phyloP scores from a whole-genome alignment of 2,888 invertebrate species.

The Catocala sponsa region DNA sequence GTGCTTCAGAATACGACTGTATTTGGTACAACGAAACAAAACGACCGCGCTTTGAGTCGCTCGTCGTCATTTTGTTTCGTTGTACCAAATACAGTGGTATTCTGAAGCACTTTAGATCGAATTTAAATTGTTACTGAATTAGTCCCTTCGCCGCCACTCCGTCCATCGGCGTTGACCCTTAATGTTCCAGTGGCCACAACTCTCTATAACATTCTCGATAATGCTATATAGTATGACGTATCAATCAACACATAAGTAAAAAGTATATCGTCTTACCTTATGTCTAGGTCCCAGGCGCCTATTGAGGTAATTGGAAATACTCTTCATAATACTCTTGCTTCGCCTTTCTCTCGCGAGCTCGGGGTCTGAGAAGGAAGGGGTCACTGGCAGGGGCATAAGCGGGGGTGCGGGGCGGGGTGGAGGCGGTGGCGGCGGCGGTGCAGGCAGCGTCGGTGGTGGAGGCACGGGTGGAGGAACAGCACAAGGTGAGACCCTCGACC shows the following conservation, averaged over 20 bases:
- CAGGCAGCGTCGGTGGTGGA: constrained; percentile 61
- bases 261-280: constrained; percentile 80
- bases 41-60: no score
- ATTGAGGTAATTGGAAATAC: constrained; percentile 94
- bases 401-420: constrained; percentile 67
- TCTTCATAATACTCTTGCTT: constrained; percentile 94
- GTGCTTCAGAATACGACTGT: no score
- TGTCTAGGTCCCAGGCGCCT: constrained; percentile 90
- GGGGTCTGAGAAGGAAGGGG: constrained; percentile 87
- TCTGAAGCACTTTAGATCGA: no score
- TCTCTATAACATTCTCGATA: neutral
- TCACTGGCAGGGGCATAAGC: constrained; percentile 68
- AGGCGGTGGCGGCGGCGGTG: constrained; percentile 47
- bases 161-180: no score
- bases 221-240: neutral
- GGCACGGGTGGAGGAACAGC: constrained; percentile 67
- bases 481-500: constrained; percentile 59
- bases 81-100: no score
- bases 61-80: no score
- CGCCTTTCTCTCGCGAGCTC: constrained; percentile 89
- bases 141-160: no score
- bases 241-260: neutral
- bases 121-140: no score
- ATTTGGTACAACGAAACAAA: no score
- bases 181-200: neutral